Percentiles rank a stretch among this genome's conserved stretches.
These are phyloP conservation scores for Aphelocoma californica DNA, from an alignment of 2,797 vertebrate genomes.

Conservation along the genomic window DNA sequence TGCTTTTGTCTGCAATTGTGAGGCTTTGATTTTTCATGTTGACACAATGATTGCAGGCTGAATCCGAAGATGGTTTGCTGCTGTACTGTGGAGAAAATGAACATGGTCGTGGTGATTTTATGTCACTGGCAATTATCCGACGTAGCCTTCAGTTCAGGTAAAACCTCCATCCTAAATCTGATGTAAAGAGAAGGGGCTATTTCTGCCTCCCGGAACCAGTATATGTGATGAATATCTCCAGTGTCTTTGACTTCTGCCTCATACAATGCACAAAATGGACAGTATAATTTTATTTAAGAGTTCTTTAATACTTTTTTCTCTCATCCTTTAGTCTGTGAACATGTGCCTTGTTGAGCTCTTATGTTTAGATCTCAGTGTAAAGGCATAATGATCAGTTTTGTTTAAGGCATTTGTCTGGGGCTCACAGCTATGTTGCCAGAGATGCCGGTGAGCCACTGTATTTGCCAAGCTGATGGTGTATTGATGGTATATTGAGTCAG, in stretches of 20 bases:
- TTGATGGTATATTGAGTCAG: background rate
- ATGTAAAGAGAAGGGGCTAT: background rate
- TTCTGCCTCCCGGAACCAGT: background rate
- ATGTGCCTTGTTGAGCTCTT: background rate
- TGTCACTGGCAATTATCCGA: slow-evolving; percentile 85
- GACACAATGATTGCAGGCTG: slow-evolving; percentile 76
- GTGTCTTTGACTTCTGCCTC: background rate
- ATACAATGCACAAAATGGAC: background rate
- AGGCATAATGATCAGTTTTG: background rate
- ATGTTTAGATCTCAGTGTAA: background rate
- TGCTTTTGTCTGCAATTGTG: background rate
- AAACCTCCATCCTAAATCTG: background rate
- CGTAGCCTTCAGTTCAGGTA: slow-evolving; percentile 91
- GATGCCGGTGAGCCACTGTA: background rate
- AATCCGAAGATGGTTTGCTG: slow-evolving; percentile 87
- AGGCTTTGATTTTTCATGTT: background rate
- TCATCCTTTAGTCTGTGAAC: background rate
- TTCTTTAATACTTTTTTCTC: background rate
- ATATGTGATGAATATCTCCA: background rate
- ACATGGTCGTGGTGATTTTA: slow-evolving; percentile 89
- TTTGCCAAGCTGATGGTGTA: background rate
- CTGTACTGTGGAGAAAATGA: slow-evolving; percentile 95
- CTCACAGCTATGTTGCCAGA: background rate
- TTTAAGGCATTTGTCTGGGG: background rate
- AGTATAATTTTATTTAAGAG: background rate